phyloP scores from a whole-genome alignment of 2,113 vertebrate genomes.

The Dolichotis patagonum region DNA sequence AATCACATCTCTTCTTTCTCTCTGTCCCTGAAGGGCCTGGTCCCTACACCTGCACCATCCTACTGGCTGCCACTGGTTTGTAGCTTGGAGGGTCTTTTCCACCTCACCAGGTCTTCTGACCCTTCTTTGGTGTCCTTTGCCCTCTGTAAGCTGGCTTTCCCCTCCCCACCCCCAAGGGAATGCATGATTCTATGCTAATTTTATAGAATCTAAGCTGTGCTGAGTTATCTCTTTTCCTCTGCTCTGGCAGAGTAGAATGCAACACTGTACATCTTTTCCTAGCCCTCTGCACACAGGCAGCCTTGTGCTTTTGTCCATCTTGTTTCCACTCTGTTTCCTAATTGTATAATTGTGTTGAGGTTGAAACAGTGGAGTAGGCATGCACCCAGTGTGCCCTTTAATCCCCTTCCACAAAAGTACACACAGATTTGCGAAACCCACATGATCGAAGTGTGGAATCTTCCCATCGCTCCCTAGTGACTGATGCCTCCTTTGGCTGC shows the following conservation, averaged over 20 bases:
- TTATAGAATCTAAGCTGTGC: neutral
- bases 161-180: too few relatives aligned
- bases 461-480: neutral
- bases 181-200: neutral
- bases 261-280: neutral
- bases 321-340: neutral
- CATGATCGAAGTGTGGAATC: too few relatives aligned
- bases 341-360: neutral
- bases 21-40: neutral
- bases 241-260: accelerated
- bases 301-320: neutral
- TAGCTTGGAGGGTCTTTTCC: neutral
- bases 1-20: neutral
- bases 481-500: too few relatives aligned
- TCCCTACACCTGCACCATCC: accelerated
- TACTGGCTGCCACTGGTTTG: neutral
- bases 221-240: too few relatives aligned
- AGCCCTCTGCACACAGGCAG: accelerated
- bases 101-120: too few relatives aligned
- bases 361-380: neutral
- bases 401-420: neutral
- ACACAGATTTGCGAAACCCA: neutral
- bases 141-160: neutral
- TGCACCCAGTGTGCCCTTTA: accelerated
- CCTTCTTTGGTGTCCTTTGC: neutral